Base-by-base conservation (phyloP, 1,140 invertebrate species). In the Ericerus pela region DNA sequence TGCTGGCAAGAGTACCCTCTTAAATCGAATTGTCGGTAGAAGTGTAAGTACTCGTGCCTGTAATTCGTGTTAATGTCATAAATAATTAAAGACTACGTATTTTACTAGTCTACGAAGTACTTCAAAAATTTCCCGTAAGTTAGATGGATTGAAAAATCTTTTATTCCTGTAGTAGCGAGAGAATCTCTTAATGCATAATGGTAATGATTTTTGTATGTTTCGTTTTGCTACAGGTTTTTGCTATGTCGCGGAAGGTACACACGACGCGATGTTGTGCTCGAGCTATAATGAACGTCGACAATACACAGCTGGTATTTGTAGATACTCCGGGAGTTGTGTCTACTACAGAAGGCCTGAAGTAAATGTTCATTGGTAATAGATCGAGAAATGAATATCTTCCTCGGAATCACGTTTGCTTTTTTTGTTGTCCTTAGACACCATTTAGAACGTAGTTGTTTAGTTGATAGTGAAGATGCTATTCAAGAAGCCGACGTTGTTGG, bases 1-100 rank as follows among this genome's bases (percentile, higher is more conserved):
- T 76, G 80, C 80, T 57, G 93, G 93, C 37, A 97, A 97, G 71
- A 96, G 91, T 70, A 95, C 92, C 1, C 72, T 97, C 2, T 83
- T 93, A 29, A 97, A 97, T 75, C 74, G 79, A 64, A 74, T 96
- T 24, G 73, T 87, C 33, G 76, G 81, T 43, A 78, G 86, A 72
- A 81, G 80, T 66, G 88, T 90, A 73, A 70, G 66, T 64, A 36
- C 54, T 36, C 59, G 26, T 47, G 2, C 22, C n/a, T 6, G 26
- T 6, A 12, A 43, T 1, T 28, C 2, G 22, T 18, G 14, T 8
- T 28, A 24, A 30, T 16, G 18, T 27, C 24, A 43, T 30, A 14
- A 10, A 29, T 27, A 5, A 3, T 18, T 20, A 14, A 12, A 53
- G 14, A 22, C 14, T 2, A 10, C 12, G 26, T 55, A 16, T 24